Evolutionary conservation across 1,140 invertebrate species (phyloP).

Genomic region (Lordiphosa clarofinis): DNA sequence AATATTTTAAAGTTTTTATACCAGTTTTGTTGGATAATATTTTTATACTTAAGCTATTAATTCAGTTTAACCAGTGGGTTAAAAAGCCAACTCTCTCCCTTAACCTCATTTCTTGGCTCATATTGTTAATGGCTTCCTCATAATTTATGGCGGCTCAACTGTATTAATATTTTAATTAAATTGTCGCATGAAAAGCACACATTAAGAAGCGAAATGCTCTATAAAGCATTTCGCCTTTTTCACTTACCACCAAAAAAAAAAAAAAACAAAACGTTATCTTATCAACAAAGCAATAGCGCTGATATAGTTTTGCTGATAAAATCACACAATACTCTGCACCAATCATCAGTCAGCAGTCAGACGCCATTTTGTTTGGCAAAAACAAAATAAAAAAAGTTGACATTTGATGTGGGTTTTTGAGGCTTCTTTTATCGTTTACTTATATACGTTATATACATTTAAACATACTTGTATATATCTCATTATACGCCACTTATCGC

Average conservation of each 20-base stretch:
- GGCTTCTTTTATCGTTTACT: conserved; percentile 12
- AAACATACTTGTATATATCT: conserved; percentile 5
- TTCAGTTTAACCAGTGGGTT: background rate
- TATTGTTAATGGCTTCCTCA: conserved; percentile 9
- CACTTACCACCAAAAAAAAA: background rate
- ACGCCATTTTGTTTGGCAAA: conserved; percentile 55
- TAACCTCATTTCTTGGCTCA: conserved; percentile 17
- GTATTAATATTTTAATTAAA: conserved; percentile 71
- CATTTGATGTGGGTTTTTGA: conserved; percentile 10
- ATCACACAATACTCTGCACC: conserved; percentile 26
- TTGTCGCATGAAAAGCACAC: conserved; percentile 41
- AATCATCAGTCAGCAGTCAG: conserved; percentile 36
- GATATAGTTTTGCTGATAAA: conserved; percentile 53
- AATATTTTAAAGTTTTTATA: no score
- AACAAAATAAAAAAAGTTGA: conserved; percentile 9
- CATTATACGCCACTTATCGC: conserved; percentile 60
- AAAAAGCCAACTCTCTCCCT: no score
- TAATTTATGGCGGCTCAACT: conserved; percentile 4
- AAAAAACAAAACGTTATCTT: conserved; percentile 42
- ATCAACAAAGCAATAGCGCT: conserved; percentile 24
- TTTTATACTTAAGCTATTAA: no score
- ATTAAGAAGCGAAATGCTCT: conserved; percentile 18
- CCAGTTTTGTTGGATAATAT: no score
- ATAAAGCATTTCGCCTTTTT: background rate
- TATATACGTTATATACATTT: background rate